Evolutionary conservation across 2,888 invertebrate genomes (phyloP).

Genomic region (Ecliptopera silaceata): DNA sequence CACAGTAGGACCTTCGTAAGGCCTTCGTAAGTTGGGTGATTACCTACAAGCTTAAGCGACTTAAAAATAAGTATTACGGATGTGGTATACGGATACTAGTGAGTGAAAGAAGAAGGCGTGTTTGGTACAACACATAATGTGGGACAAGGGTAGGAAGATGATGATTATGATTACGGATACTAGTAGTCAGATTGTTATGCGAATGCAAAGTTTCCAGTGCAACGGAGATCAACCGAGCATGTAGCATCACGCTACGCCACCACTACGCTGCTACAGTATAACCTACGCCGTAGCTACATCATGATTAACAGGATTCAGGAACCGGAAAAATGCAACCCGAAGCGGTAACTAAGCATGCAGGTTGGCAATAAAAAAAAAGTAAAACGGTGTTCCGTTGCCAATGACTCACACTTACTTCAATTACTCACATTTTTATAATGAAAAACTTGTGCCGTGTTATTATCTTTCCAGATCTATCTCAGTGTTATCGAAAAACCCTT

Average conservation of each 20-base stretch:
- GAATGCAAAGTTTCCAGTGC: conserved; percentile 35
- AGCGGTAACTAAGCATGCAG: background rate
- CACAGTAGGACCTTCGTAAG: no score
- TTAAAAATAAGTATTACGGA: no score
- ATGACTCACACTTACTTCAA: conserved; percentile 18
- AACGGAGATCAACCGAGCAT: conserved; percentile 45
- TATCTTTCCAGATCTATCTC: no score
- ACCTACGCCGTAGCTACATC: conserved; percentile 31
- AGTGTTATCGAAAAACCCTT: no score
- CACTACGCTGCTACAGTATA: conserved; percentile 31
- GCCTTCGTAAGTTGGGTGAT: no score
- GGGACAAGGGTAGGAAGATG: no score
- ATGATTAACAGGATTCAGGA: conserved; percentile 29
- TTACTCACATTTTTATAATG: conserved; percentile 13
- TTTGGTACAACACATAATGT: no score
- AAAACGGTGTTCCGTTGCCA: conserved; percentile 13
- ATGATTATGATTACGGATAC: background rate
- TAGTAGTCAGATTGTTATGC: conserved; percentile 5
- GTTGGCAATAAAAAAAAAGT: background rate
- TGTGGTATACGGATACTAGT: no score
- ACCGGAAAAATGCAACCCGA: conserved; percentile 22
- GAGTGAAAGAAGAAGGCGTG: no score
- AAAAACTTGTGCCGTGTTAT: no score
- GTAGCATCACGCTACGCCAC: conserved; percentile 41
- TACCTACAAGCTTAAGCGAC: no score